These are phyloP conservation scores for Pandemis heparana DNA, from an alignment of 2,888 invertebrate genomes.

Conservation along the genomic window DNA sequence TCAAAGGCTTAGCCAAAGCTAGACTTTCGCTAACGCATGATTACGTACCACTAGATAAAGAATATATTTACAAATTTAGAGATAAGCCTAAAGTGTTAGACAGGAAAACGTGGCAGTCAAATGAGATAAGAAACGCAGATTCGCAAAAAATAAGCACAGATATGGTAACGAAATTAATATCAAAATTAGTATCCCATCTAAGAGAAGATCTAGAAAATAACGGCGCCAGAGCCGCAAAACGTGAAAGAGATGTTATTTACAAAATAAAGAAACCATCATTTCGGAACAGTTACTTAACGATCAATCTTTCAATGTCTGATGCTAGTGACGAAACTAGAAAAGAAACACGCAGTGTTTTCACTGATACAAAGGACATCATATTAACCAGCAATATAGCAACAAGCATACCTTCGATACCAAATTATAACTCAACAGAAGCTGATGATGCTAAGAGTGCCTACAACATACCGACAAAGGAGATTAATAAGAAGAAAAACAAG, in stretches of 20 bases:
- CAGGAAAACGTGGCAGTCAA: not conserved
- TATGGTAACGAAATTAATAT: not conserved
- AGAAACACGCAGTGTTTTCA: not conserved
- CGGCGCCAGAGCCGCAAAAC: not conserved
- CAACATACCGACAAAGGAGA: not conserved
- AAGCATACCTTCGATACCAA: not conserved
- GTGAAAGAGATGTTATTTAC: not conserved
- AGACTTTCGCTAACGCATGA: not conserved
- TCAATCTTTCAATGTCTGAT: not conserved
- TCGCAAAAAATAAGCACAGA: not conserved
- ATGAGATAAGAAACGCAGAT: not conserved
- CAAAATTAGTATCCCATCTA: not conserved
- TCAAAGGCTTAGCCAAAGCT: not conserved
- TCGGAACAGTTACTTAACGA: not conserved
- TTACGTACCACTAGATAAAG: not conserved
- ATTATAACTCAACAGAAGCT: not conserved
- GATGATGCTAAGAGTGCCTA: not conserved
- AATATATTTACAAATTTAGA: not conserved
- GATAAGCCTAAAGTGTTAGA: not conserved
- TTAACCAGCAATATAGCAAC: not conserved
- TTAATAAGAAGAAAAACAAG: not conserved
- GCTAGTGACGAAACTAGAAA: not conserved
- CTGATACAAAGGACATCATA: conserved; percentile 10
- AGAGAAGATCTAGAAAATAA: not conserved
- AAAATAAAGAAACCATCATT: not conserved